These are phyloP conservation scores for Delia radicum DNA, from an alignment of 1,140 invertebrate species.

Conservation along the genomic window DNA sequence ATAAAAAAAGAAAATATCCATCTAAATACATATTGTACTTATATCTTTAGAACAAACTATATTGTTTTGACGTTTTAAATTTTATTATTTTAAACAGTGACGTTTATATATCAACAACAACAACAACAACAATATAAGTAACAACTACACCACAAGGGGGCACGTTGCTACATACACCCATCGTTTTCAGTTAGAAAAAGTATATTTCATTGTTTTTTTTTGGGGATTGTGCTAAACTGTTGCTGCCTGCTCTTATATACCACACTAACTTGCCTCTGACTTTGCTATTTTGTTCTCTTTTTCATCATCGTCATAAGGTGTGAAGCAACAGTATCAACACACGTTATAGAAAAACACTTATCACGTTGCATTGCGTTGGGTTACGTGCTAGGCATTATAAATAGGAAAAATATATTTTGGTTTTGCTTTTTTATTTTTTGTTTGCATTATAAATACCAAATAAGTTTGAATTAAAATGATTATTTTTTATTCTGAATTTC, in stretches of 20 bases:
- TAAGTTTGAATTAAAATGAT: too few species aligned
- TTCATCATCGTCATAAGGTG: not conserved
- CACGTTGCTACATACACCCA: not conserved
- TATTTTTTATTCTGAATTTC: too few species aligned
- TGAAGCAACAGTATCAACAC: not conserved
- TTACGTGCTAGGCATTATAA: slow-evolving; percentile 6
- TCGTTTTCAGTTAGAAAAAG: not conserved
- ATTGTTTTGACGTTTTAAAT: too few species aligned
- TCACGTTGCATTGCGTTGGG: slow-evolving; percentile 12
- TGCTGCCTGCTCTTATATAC: not conserved
- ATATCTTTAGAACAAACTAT: too few species aligned
- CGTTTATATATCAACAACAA: not conserved
- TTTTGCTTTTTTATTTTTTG: slow-evolving; percentile 2
- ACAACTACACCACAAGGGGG: not conserved
- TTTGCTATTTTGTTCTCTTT: not conserved
- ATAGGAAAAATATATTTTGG: not conserved
- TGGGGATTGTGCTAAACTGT: not conserved
- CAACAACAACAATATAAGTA: not conserved
- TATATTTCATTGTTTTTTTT: not conserved
- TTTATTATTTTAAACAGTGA: not conserved
- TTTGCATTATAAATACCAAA: too few species aligned
- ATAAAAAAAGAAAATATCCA: too few species aligned
- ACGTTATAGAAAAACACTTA: slow-evolving; percentile 10
- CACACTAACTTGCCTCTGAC: too few species aligned
- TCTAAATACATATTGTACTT: too few species aligned